phyloP scores from a whole-genome alignment of 53 echinoderm and acorn worm genomes.

The Zoroaster sp. region DNA sequence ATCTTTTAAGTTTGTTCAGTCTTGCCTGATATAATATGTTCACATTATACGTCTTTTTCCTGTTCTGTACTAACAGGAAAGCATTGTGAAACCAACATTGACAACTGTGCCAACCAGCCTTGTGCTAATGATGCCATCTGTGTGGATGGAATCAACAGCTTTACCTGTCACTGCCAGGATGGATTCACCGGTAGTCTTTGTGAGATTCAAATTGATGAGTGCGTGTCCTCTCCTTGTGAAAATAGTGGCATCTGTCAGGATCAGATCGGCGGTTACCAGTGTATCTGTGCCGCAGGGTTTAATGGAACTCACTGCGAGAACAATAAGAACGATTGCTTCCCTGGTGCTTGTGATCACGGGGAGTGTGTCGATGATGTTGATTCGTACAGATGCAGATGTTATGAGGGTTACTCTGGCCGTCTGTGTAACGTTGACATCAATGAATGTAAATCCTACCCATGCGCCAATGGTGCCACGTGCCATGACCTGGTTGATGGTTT shows the following conservation, averaged over 20 bases:
- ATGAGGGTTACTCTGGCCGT: slow-evolving; percentile 37
- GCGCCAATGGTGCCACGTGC: slow-evolving; percentile 51
- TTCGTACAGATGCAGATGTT: slow-evolving; percentile 33
- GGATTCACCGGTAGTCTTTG: slow-evolving; percentile 38
- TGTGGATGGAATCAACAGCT: slow-evolving; percentile 14
- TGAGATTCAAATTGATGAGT: slow-evolving; percentile 26
- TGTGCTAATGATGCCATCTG: slow-evolving; percentile 38
- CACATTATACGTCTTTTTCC: not conserved
- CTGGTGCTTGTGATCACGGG: not conserved
- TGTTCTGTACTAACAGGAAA: not conserved
- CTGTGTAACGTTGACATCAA: slow-evolving; percentile 25
- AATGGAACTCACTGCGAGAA: slow-evolving; percentile 24
- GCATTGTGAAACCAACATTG: slow-evolving; percentile 34
- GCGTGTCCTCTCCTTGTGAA: slow-evolving; percentile 16
- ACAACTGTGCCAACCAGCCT: slow-evolving; percentile 12
- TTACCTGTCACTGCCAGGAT: slow-evolving; percentile 18
- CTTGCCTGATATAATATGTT: not conserved
- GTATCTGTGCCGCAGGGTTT: slow-evolving; percentile 42
- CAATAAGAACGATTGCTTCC: slow-evolving; percentile 36
- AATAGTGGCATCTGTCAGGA: slow-evolving; percentile 48
- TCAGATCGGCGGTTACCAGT: slow-evolving; percentile 13
- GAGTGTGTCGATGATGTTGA: slow-evolving; percentile 42
- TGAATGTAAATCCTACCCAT: slow-evolving; percentile 49
- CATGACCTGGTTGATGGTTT: slow-evolving; percentile 10
- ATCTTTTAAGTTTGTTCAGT: not conserved